Evolutionary conservation across 1,140 invertebrate genomes (phyloP), one percentile per base, ranked within the genome.

Genomic region (Lasioglossum albipes): DNA sequence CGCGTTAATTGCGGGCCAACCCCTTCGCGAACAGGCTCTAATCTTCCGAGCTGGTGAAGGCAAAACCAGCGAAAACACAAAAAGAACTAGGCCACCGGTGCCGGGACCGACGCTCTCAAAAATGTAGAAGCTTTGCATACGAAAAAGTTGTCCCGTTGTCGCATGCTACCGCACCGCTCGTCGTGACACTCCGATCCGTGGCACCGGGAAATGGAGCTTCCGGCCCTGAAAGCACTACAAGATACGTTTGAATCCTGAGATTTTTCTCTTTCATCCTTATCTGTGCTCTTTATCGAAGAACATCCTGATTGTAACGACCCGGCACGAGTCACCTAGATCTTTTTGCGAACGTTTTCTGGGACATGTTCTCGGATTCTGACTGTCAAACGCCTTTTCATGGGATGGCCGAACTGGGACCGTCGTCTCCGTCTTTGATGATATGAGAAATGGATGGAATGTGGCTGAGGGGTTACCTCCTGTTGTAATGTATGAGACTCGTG

Each of bases 1-100:
- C 42, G 57, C 41, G 72, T 75, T 75, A 79, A 79, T 79, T 79
- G 77, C 70, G 45, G 70, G 45, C 49, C 61, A 31, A 73, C n/a
- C 42, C 31, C 57, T 9, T 3, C 42, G 16, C 66, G 36, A 49
- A 68, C 64, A 36, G 74, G 68, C 52, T 82, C 41, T 83, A 84
- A 85, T 81, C 82, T 68, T 59, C 36, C 27, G 22, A 73, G 78
- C 12, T n/a, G 49, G 16, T 20, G 49, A 62, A 27, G 64, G n/a
- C 16, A 27, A 16, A 73, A 73, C 57, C 27, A 18, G 57, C 7
- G 49, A 66, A 81, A 70, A 74, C 7, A 57, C 7, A 72, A 83
- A 79, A 45, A 75, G 65, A 83, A 79, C 13, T 78, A 27, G 80
- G 80, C 45, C 66, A 83, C 31, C 57, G 10, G 45, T 20, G 59